Evolutionary conservation across 2,113 vertebrate species (phyloP).

Genomic region (Bos taurus): DNA sequence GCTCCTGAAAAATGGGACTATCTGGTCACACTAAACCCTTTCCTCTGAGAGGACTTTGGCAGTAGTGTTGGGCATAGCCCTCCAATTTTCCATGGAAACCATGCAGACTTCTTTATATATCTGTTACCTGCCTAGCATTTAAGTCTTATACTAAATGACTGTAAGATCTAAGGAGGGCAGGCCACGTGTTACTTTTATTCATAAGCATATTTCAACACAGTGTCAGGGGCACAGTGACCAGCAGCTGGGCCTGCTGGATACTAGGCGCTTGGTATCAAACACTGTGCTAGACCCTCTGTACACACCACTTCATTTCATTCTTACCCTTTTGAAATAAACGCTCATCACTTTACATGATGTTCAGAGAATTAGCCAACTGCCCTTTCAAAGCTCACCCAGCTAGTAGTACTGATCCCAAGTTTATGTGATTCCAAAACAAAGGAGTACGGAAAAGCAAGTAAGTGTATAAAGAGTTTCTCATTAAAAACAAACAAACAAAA

Average conservation of each 20-base stretch:
- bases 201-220: background rate
- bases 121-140: background rate
- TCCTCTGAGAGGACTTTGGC: background rate
- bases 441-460: background rate
- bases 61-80: background rate
- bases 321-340: background rate
- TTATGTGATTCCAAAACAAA: constrained; percentile 1
- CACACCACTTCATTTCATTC: background rate
- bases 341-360: background rate
- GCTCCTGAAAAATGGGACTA: background rate
- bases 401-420: background rate
- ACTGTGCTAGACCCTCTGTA: background rate
- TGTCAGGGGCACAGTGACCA: background rate
- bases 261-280: background rate
- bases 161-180: background rate
- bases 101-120: background rate
- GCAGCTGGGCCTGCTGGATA: background rate
- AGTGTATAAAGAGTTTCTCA: background rate
- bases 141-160: background rate
- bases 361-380: background rate
- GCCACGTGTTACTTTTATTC: background rate
- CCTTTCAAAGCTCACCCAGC: background rate
- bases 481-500: background rate
- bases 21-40: background rate
- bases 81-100: background rate